phyloP scores from a whole-genome alignment of 2,797 vertebrate genomes.

The Otus scops region DNA sequence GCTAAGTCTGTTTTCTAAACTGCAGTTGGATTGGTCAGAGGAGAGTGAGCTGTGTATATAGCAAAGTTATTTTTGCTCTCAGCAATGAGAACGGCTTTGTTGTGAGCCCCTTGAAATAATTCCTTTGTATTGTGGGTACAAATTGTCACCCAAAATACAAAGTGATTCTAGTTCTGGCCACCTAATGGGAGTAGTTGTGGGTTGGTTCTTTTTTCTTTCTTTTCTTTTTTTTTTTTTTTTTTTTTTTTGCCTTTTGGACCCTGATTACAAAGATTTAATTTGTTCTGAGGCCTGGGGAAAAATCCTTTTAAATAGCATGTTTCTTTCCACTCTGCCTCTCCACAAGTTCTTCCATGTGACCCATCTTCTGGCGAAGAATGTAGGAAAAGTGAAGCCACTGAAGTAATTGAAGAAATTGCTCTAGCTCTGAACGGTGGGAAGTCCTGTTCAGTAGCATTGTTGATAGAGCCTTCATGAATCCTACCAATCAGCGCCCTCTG shows the following conservation, averaged over 20 bases:
- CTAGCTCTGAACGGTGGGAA: conserved; percentile 11
- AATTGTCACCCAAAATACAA: conserved; percentile 40
- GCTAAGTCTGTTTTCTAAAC: not conserved
- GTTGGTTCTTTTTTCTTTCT: not conserved
- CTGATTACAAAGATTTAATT: conserved; percentile 42
- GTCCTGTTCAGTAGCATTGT: conserved; percentile 15
- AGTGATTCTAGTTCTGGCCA: conserved; percentile 26
- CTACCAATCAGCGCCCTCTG: conserved; percentile 23
- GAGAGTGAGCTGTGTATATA: not conserved
- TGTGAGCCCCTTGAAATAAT: conserved; percentile 43
- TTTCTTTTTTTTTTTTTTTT: accelerated
- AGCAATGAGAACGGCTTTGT: not conserved
- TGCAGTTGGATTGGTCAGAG: conserved; percentile 15
- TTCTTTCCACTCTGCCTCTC: conserved; percentile 57
- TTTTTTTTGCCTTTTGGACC: not conserved
- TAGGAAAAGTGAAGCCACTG: conserved; percentile 51
- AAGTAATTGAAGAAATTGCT: conserved; percentile 54
- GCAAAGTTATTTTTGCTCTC: conserved; percentile 35
- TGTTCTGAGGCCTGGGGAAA: conserved; percentile 38
- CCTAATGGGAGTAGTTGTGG: conserved; percentile 34
- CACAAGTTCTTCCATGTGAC: conserved; percentile 57
- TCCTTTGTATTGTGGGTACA: not conserved
- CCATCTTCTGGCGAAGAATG: conserved; percentile 14
- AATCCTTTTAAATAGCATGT: conserved; percentile 44
- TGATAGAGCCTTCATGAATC: conserved; percentile 8